Evolutionary conservation across 2,888 invertebrate species (phyloP), one percentile per base, ranked within the genome.

Genomic region (Fragum sueziense): DNA sequence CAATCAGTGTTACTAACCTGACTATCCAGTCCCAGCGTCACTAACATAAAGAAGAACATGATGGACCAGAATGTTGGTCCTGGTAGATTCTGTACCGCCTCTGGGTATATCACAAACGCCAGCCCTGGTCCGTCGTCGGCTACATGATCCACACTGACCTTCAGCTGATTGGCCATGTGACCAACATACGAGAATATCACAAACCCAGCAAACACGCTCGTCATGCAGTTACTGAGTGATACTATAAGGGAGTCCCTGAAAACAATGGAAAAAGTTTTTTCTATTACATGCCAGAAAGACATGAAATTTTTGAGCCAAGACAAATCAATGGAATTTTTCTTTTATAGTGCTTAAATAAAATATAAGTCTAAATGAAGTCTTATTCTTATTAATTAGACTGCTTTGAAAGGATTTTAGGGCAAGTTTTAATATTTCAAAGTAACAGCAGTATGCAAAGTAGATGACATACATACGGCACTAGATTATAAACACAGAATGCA

Each of bases 171-270:
- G n/a, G 92, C 92, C 90, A 92, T 89, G 83, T 89, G 88, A 37
- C 92, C 92, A n/a, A 92, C 87, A 75, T 88, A 92, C 3, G 91
- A 88, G 81, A 92, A 92, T 54, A 92, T 91, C 59, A 92, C 91
- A 80, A 92, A 90, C 6, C 92, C 92, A 25, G 91, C 92, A 83
- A 92, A 92, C 54, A 92, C 80, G 59, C 91, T 90, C 3, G 92
- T 92, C 67, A 87, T 52, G 65, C 90, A 87, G 85, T 92, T 91
- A 33, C 89, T 88, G 27, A 91, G 69, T 6, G 89, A 85, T 17
- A 92, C 91, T 17, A 92, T 88, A 65, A 92, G 54, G 1, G 92
- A 88, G 79, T 92, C 92, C 74, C 92, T 91, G 81, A 25, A 78
- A 85, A n/a, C n/a, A n/a, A n/a, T n/a, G n/a, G n/a, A n/a, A n/a